These are phyloP conservation scores for Tichodroma muraria DNA, from an alignment of 2,113 vertebrate species.

Conservation along the genomic window DNA sequence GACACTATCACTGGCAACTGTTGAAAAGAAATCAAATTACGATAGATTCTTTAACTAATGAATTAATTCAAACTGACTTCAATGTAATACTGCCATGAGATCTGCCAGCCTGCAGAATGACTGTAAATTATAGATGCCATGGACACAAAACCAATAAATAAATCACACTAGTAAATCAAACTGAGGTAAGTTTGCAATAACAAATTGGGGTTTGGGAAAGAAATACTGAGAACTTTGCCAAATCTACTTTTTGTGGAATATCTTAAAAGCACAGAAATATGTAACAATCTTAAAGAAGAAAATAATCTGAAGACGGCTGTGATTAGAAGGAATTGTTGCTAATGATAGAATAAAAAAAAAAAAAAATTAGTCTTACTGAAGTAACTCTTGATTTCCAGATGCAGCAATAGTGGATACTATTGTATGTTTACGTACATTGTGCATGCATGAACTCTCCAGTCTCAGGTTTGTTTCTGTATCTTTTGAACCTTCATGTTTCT, in stretches of 20 bases:
- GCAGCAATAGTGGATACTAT: not conserved
- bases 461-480: not conserved
- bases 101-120: not conserved
- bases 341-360: not conserved
- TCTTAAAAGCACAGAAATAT: not conserved
- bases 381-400: not conserved
- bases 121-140: not conserved
- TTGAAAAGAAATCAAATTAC: slow-evolving; percentile 34
- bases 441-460: not conserved
- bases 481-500: not conserved
- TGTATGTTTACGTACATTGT: not conserved
- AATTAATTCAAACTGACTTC: slow-evolving; percentile 5
- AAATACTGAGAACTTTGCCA: not conserved
- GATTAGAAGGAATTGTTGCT: not conserved
- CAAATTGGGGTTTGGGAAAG: not conserved
- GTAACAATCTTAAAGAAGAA: not conserved
- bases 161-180: not conserved
- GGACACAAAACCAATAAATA: not conserved
- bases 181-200: not conserved
- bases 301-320: not conserved
- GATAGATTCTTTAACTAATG: slow-evolving; percentile 22
- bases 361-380: not conserved
- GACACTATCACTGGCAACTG: not conserved
- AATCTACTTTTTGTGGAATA: not conserved
- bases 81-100: not conserved